Conservation (phyloP, 2,113 vertebrate genomes). For the Ictidomys tridecemlineatus region DNA sequence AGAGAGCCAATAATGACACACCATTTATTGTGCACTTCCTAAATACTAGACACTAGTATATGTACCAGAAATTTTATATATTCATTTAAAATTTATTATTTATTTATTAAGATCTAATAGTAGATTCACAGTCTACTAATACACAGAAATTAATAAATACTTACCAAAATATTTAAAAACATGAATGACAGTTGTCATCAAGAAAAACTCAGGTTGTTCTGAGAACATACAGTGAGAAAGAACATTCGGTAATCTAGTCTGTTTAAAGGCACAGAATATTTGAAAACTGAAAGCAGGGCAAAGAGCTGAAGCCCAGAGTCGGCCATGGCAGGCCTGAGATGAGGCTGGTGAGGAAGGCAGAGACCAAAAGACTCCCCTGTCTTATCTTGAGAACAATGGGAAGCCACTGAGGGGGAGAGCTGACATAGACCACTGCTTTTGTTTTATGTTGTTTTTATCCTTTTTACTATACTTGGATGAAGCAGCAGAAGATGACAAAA, state of each 20-base stretch:
- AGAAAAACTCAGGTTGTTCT: neutral
- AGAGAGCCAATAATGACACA: neutral
- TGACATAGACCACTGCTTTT: neutral
- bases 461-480: neutral
- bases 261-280: neutral
- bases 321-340: neutral
- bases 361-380: neutral
- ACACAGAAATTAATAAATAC: conserved; percentile 37
- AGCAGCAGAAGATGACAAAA: neutral
- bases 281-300: neutral
- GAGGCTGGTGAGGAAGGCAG: neutral
- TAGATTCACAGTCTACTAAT: conserved; percentile 3
- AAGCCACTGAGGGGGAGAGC: neutral
- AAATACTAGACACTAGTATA: neutral
- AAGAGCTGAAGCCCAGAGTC: neutral
- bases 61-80: neutral
- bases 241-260: neutral
- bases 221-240: neutral
- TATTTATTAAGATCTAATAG: neutral
- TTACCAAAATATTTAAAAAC: conserved; percentile 41
- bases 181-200: neutral
- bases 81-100: neutral
- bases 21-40: neutral
- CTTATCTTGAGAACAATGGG: neutral
- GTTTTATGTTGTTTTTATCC: conserved; percentile 31